phyloP scores from a whole-genome alignment of 1,140 invertebrate species.

The Drosophila tropicalis region DNA sequence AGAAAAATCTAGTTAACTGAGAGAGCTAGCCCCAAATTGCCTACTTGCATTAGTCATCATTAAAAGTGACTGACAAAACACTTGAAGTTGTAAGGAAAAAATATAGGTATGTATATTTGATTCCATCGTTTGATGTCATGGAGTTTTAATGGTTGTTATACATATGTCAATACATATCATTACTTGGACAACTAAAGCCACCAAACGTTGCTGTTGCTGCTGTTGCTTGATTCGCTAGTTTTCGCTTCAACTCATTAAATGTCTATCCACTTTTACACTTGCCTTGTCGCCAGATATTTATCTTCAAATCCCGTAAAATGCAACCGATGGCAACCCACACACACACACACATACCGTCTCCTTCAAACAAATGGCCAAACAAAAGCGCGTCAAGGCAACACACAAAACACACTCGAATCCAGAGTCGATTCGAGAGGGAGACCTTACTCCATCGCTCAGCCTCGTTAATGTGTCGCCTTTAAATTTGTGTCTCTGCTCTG shows the following conservation, averaged over 20 bases:
- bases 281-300: slow-evolving; percentile 20
- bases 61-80: too few species aligned
- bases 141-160: slow-evolving; percentile 3
- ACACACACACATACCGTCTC: slow-evolving; percentile 19
- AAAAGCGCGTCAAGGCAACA: slow-evolving; percentile 70
- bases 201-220: too few species aligned
- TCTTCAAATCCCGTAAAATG: slow-evolving; percentile 20
- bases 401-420: slow-evolving; percentile 2
- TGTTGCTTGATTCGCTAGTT: neutral
- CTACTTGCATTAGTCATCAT: too few species aligned
- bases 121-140: neutral
- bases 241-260: slow-evolving; percentile 18
- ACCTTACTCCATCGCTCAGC: slow-evolving; percentile 30
- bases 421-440: neutral
- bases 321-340: slow-evolving; percentile 15
- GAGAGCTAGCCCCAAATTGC: too few species aligned
- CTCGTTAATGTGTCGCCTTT: slow-evolving; percentile 70
- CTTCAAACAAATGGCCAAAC: slow-evolving; percentile 40
- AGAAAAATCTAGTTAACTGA: too few species aligned
- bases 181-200: neutral
- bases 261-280: slow-evolving; percentile 18
- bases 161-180: slow-evolving; percentile 2
- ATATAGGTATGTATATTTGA: neutral
- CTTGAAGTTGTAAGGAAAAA: too few species aligned
- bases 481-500: slow-evolving; percentile 50